Percentiles rank a stretch among this genome's conserved stretches.
phyloP scores from a whole-genome alignment of 2,797 vertebrate genomes.

The Smutsia temminckii region DNA sequence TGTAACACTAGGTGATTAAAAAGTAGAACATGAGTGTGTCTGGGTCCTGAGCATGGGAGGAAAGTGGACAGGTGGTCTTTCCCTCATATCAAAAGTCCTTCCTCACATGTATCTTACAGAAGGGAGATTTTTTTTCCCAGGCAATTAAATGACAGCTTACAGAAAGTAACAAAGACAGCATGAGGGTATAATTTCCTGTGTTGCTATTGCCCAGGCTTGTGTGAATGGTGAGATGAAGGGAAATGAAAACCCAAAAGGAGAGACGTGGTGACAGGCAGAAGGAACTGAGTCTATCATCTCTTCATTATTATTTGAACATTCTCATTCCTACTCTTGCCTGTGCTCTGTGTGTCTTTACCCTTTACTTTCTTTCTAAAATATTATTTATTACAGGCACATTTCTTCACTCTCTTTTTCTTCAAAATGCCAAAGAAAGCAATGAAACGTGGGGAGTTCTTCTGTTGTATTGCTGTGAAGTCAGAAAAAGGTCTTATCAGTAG shows the following conservation, averaged over 20 bases:
- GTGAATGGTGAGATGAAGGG: background rate
- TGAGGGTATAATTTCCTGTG: background rate
- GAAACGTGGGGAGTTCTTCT: background rate
- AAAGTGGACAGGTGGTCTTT: background rate
- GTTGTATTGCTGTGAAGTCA: background rate
- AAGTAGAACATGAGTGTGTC: background rate
- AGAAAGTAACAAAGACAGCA: constrained; percentile 1
- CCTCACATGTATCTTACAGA: background rate
- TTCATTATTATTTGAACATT: background rate
- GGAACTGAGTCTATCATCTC: background rate
- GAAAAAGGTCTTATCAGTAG: background rate
- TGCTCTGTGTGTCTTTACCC: background rate
- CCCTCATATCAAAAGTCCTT: background rate
- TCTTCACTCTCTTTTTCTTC: background rate
- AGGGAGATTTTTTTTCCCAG: background rate
- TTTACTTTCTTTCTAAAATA: constrained; percentile 35
- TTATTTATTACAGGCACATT: background rate
- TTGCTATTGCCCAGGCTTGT: background rate
- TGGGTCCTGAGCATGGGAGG: background rate
- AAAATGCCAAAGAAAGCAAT: constrained; percentile 7
- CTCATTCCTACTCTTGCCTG: background rate
- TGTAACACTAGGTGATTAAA: background rate
- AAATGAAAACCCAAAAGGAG: constrained; percentile 44
- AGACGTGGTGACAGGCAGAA: background rate
- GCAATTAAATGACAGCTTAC: background rate